phyloP scores from a whole-genome alignment of 2,113 vertebrate genomes.

The Aldabrachelys gigantea region DNA sequence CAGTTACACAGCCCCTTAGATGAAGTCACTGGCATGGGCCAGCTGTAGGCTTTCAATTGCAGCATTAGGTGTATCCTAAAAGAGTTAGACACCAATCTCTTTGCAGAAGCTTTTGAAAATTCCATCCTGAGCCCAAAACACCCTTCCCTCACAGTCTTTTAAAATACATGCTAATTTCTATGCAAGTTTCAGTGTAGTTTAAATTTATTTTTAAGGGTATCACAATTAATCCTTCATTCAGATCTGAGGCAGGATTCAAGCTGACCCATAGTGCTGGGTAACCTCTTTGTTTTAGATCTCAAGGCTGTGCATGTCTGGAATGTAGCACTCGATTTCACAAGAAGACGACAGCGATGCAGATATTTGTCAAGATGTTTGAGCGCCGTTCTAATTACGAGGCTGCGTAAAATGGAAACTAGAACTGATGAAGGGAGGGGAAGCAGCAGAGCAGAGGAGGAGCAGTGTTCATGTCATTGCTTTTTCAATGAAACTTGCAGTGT shows the following conservation, averaged over 20 bases:
- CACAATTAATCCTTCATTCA: neutral
- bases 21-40: neutral
- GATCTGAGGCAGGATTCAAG: neutral
- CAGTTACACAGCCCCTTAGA: neutral
- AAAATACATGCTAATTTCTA: neutral
- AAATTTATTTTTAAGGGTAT: neutral
- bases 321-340: neutral
- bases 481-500: conserved; percentile 38
- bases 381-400: neutral
- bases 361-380: neutral
- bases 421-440: neutral
- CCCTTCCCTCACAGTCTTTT: neutral
- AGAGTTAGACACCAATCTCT: neutral
- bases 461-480: conserved; percentile 28
- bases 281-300: neutral
- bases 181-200: neutral
- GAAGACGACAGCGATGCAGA: neutral
- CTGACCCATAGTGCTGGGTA: neutral
- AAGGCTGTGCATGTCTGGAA: neutral
- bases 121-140: conserved; percentile 18
- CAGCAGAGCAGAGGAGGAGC: neutral
- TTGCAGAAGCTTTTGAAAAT: conserved; percentile 28
- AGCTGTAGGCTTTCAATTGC: neutral
- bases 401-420: conserved; percentile 33
- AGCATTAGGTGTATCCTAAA: neutral